Evolutionary conservation across 2,113 vertebrate genomes (phyloP), one percentile per base, ranked within the genome.

Genomic region (Actenoides hombroni): DNA sequence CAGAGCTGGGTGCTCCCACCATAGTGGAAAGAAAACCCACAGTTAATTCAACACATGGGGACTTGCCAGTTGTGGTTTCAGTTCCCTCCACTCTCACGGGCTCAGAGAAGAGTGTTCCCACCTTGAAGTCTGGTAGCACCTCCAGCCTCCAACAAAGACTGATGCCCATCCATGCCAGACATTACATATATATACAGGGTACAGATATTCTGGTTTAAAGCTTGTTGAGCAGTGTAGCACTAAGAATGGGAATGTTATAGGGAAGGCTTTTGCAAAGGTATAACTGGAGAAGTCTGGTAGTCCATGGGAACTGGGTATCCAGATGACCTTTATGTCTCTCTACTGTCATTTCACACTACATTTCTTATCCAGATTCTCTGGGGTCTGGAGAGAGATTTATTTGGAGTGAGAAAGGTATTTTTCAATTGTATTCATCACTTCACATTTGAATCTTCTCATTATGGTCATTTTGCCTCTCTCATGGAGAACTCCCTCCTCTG

Each of bases 171-270:
- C 1, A 1, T 78, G 51, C 24, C 56, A 44, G 65, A 18, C 23
- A 21, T 21, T 21, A 9, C 7, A 39, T 20, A 51, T 3, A n/a
- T 20, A 21, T 20, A 21, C 0, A 1, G 13, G 44, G 24, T 18
- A 17, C 44, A 8, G 4, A 21, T 8, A 20, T 10, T 69, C 65
- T 90, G 21, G 11, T 48, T 25, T 35, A 56, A 57, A 86, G 48
- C 28, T 4, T 80, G 35, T 29, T 39, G 51, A 81, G 37, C 54
- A 69, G 59, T 1, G 6, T 2, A 48, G 48, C 20, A 23, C 5
- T 13, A 42, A 56, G 24, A 65, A 3, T 19, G 9, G 77, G 25
- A 83, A 60, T 15, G 16, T 42, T 39, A 51, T 2, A 11, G 59
- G 42, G 35, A 44, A 60, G 12, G 17, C 16, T 46, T 78, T 85